A percentile compares a stretch with the other conserved stretches of the same genome.
Conservation (phyloP, 2,113 vertebrate genomes). For the Leucopsar rothschildi region DNA sequence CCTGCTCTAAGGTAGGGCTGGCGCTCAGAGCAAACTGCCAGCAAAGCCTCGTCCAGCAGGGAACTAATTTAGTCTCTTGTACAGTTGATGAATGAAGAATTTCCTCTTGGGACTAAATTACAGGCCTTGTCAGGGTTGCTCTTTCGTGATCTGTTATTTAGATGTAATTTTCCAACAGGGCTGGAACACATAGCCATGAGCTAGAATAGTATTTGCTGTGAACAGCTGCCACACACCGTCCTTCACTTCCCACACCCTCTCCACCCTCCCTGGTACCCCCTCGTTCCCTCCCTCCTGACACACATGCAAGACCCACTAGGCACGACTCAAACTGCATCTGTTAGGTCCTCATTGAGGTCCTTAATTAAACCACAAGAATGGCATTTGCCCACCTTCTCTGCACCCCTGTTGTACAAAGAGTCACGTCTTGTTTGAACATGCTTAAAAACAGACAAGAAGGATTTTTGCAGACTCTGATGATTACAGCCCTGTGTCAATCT, state of each 20-base stretch:
- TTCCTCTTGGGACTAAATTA: conserved; percentile 84
- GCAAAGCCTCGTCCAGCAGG: conserved; percentile 56
- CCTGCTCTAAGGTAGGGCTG: conserved; percentile 62
- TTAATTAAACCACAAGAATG: conserved; percentile 74
- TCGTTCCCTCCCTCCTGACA: not conserved
- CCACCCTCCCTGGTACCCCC: not conserved
- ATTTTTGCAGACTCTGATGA: conserved; percentile 68
- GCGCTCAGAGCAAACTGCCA: conserved; percentile 57
- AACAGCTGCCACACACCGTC: conserved; percentile 69
- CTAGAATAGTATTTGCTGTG: conserved; percentile 75
- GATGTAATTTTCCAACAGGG: conserved; percentile 81
- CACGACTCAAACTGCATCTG: not conserved
- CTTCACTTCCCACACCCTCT: conserved; percentile 50
- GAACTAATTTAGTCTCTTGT: conserved; percentile 76
- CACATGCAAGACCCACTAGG: conserved; percentile 8
- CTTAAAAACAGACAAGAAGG: conserved; percentile 67
- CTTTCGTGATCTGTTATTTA: conserved; percentile 83
- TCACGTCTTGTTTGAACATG: conserved; percentile 68
- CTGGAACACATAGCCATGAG: conserved; percentile 76
- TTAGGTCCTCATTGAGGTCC: conserved; percentile 61
- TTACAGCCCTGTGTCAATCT: conserved; percentile 73
- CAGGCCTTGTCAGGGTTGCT: conserved; percentile 74
- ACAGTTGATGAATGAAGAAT: conserved; percentile 82
- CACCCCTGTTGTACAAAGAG: conserved; percentile 50
- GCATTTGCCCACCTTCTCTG: conserved; percentile 62